Evolutionary conservation across 2,888 invertebrate species (phyloP), one percentile per base, ranked within the genome.

Genomic region (Bruchidius siliquastri): DNA sequence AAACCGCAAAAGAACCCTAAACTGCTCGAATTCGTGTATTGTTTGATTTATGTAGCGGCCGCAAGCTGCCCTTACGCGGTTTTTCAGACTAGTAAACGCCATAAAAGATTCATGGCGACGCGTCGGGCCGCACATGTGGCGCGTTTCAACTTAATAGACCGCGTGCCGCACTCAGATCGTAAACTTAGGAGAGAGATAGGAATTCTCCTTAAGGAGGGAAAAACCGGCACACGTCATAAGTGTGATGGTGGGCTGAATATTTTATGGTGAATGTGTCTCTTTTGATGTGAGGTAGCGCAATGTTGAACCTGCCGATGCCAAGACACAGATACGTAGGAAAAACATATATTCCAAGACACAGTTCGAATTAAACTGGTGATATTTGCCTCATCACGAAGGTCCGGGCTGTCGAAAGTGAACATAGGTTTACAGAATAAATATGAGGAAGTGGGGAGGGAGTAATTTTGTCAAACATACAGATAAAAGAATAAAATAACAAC

Each of bases 11-110:
- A 49, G 49, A 49, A 49, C 49, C 49, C 49, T 49, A 49, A 49
- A 49, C 49, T 3, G 6, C 49, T 49, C 49, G 49, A 49, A 49
- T 80, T 78, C 77, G 78, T 79, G 78, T 78, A 78, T 80, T 82
- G 81, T 84, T 82, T 84, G 83, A 84, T 85, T 84, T 84, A 84
- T 82, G 80, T 77, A 49, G 18, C 75, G 78, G 82, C 83, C 84
- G 81, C 84, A 84, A 84, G 82, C 83, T 80, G 83, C 83, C 84
- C 82, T 82, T 82, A 83, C 80, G 84, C 72, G 83, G 82, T 83
- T 80, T 49, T 49, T 74, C 77, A 78, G 76, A 79, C 77, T 79
- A 79, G 80, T 79, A 80, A 78, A 78, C 79, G 78, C 80, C 79
- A 83, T 82, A 82, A 83, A 83, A 82, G 81, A 82, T 82, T 81